Percentiles rank a stretch among this genome's conserved stretches.
Conservation (phyloP, 1,140 invertebrate species). For the Danaus plexippus region DNA sequence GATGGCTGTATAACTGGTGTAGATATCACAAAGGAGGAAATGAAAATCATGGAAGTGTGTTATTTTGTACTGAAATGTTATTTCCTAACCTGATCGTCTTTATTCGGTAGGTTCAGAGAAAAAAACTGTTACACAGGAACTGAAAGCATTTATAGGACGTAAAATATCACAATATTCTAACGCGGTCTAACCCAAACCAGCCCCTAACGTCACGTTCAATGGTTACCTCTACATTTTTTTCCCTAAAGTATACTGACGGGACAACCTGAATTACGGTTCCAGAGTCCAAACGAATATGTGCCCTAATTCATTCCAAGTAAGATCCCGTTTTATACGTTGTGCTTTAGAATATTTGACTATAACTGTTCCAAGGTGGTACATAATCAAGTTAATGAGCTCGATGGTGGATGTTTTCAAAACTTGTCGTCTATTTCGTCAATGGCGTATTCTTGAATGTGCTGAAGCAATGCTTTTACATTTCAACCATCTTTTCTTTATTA, state of each 20-base stretch:
- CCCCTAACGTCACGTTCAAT: conserved; percentile 2
- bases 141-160: too few species aligned
- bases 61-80: neutral
- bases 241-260: conserved; percentile 8
- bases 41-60: neutral
- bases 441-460: conserved; percentile 4
- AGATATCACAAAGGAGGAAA: neutral
- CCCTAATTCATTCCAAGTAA: neutral
- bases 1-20: too few species aligned
- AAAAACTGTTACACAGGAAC: too few species aligned
- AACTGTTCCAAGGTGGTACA: conserved; percentile 9
- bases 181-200: conserved; percentile 2
- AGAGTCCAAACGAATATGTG: conserved; percentile 2
- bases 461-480: conserved; percentile 14
- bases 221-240: conserved; percentile 4
- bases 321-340: neutral
- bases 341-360: conserved; percentile 6
- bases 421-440: conserved; percentile 1
- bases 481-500: conserved; percentile 11
- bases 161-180: conserved; percentile 3
- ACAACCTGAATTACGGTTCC: conserved; percentile 6
- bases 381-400: conserved; percentile 12
- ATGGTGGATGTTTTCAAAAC: neutral
- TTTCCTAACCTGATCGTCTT: too few species aligned
- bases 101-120: too few species aligned